Evolutionary conservation across 2,113 vertebrate genomes (phyloP).

Genomic region (Lophius piscatorius): DNA sequence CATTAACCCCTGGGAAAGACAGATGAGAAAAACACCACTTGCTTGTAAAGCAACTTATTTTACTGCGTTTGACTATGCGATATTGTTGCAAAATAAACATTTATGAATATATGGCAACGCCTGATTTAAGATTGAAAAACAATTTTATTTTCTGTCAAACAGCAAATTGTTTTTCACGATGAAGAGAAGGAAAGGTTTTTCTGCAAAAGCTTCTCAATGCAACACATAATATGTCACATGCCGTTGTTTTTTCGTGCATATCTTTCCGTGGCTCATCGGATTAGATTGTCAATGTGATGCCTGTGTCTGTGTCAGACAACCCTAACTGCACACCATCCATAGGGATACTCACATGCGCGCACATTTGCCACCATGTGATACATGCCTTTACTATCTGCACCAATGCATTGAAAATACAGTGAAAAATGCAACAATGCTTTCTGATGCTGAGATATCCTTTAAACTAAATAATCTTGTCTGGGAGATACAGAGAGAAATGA

Average conservation of each 20-base stretch:
- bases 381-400: constrained; percentile 52
- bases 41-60: constrained; percentile 21
- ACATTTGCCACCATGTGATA: constrained; percentile 39
- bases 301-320: constrained; percentile 72
- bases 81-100: constrained; percentile 22
- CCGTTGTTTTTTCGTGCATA: constrained; percentile 38
- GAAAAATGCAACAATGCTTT: constrained; percentile 39
- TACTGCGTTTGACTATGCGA: constrained; percentile 14
- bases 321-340: constrained; percentile 31
- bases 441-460: constrained; percentile 30
- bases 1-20: constrained; percentile 19
- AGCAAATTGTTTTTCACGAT: constrained; percentile 11
- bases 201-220: constrained; percentile 2
- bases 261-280: constrained; percentile 36
- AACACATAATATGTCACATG: constrained; percentile 33
- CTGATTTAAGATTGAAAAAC: constrained; percentile 9
- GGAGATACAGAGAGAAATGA: constrained; percentile 36
- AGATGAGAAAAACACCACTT: constrained; percentile 1
- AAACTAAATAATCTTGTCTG: constrained; percentile 18
- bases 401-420: constrained; percentile 43
- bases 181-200: constrained; percentile 11
- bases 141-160: constrained; percentile 8
- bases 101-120: constrained; percentile 16
- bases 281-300: constrained; percentile 62
- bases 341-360: constrained; percentile 11